Evolutionary conservation across 2,113 vertebrate genomes (phyloP).

Genomic region (Pachypanchax playfairii): DNA sequence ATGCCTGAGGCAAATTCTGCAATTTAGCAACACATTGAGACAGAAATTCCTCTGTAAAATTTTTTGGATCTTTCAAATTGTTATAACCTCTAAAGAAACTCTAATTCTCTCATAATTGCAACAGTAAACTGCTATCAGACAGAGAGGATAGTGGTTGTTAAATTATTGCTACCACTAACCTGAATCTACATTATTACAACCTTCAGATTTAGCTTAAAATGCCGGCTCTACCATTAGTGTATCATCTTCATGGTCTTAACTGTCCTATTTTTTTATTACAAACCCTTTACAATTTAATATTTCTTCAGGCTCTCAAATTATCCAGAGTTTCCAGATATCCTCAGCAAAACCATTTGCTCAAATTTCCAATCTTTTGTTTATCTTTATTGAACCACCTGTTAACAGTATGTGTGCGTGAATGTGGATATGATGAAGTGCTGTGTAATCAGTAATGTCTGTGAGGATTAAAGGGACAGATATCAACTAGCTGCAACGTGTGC

Average conservation of each 20-base stretch:
- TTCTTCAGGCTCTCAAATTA: background rate
- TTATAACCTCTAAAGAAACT: too few relatives aligned
- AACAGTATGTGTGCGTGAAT: background rate
- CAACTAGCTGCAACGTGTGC: background rate
- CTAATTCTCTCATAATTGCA: too few relatives aligned
- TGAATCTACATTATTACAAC: too few relatives aligned
- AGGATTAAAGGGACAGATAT: constrained; percentile 1
- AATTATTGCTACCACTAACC: too few relatives aligned
- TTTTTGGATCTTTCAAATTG: too few relatives aligned
- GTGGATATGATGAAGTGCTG: background rate
- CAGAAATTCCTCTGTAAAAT: too few relatives aligned
- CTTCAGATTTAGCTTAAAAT: background rate
- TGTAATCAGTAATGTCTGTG: background rate
- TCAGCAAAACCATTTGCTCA: background rate
- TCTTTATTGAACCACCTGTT: background rate
- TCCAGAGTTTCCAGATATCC: background rate
- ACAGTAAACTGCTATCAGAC: too few relatives aligned
- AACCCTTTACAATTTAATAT: background rate
- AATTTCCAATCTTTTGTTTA: constrained; percentile 16
- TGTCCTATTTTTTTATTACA: background rate
- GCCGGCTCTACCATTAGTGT: background rate
- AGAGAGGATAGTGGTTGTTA: too few relatives aligned
- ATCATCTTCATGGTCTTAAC: background rate
- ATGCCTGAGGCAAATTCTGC: too few relatives aligned
- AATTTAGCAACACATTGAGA: too few relatives aligned